phyloP scores from a whole-genome alignment of 2,888 invertebrate genomes.

The Branchellion lobata region DNA sequence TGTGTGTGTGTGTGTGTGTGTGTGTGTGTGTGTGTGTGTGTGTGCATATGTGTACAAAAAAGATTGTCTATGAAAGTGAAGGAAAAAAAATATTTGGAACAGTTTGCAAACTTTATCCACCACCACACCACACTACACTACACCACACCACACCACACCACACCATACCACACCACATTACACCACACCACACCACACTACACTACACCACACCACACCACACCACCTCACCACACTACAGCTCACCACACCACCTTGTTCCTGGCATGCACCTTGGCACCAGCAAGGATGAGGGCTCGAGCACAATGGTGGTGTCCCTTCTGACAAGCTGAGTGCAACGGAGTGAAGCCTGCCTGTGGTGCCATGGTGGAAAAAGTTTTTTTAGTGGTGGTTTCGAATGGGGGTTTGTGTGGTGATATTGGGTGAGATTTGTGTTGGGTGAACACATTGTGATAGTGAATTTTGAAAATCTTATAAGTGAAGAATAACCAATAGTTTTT shows the following conservation, averaged over 20 bases:
- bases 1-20: background rate
- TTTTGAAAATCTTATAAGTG: no score
- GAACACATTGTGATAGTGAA: background rate
- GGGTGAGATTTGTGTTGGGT: background rate
- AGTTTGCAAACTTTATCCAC: background rate
- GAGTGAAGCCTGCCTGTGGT: conserved; percentile 77
- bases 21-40: background rate
- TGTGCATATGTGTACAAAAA: background rate
- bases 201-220: no score
- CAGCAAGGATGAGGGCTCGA: conserved; percentile 80
- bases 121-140: no score
- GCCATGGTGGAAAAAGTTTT: background rate
- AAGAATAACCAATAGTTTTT: no score
- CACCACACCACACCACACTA: no score
- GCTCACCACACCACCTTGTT: conserved; percentile 82
- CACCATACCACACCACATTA: no score
- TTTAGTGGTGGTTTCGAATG: background rate
- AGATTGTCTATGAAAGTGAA: background rate
- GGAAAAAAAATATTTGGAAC: background rate
- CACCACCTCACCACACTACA: no score
- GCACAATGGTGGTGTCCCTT: conserved; percentile 95
- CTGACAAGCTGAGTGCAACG: conserved; percentile 91
- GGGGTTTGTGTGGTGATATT: background rate
- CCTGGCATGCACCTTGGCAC: conserved; percentile 81
- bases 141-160: no score